Conservation (phyloP, 2,797 vertebrate genomes). For the Helicolenus hilgendorfi region DNA sequence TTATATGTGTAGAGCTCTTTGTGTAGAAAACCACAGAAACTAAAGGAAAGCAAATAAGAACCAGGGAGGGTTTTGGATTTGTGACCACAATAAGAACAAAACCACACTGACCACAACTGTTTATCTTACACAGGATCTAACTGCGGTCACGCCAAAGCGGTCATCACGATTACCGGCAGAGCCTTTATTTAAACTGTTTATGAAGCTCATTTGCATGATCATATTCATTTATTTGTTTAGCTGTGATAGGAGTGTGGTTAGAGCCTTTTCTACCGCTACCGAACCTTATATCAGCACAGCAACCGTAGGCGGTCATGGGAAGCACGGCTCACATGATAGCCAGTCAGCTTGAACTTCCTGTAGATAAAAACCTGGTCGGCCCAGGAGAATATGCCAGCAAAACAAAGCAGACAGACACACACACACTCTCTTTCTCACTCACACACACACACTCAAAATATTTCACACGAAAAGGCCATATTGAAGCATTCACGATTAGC, state of each 20-base stretch:
- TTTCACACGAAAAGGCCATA: conserved; percentile 78
- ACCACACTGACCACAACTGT: conserved; percentile 45
- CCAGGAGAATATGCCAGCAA: conserved; percentile 74
- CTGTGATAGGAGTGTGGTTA: conserved; percentile 32
- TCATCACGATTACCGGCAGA: conserved; percentile 22
- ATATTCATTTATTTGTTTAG: conserved; percentile 56
- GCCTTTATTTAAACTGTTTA: conserved; percentile 37
- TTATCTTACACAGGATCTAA: conserved; percentile 65
- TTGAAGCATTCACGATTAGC: conserved; percentile 80
- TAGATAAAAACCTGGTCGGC: conserved; percentile 85
- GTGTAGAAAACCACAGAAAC: conserved; percentile 48
- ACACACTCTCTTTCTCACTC: conserved; percentile 17
- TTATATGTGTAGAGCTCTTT: conserved; percentile 43
- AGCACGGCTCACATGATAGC: conserved; percentile 86
- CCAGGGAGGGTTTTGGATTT: conserved; percentile 45
- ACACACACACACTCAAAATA: conserved; percentile 30
- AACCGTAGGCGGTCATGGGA: conserved; percentile 77
- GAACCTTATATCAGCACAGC: conserved; percentile 62
- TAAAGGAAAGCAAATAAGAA: conserved; percentile 58
- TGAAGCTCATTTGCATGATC: conserved; percentile 55
- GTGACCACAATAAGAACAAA: conserved; percentile 56
- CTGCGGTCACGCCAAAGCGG: conserved; percentile 36
- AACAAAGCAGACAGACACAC: conserved; percentile 70
- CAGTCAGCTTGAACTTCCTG: conserved; percentile 89
- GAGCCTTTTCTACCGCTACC: conserved; percentile 23